Evolutionary conservation across 2,797 vertebrate genomes (phyloP).

Genomic region (Aldrovandia affinis): DNA sequence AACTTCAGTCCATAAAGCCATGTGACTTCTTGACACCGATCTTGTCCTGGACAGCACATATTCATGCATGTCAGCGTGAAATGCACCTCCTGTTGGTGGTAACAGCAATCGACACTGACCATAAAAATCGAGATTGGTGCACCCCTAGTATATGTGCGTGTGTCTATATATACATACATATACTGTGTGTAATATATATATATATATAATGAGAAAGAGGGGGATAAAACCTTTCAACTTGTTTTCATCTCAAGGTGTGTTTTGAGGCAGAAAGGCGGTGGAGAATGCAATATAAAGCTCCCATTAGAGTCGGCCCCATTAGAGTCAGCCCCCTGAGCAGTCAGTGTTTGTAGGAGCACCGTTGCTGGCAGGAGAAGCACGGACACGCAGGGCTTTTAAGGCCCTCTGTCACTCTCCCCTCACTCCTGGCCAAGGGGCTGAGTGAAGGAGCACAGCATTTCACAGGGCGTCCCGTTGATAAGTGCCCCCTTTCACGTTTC

Average conservation of each 20-base stretch:
- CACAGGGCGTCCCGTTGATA: neutral
- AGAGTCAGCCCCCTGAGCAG: neutral
- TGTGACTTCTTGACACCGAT: no score
- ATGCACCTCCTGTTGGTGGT: no score
- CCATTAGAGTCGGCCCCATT: neutral
- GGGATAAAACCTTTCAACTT: neutral
- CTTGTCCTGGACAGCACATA: no score
- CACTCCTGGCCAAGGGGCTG: neutral
- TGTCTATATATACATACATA: no score
- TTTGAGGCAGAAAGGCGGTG: neutral
- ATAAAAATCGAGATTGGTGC: no score
- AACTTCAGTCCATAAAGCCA: no score
- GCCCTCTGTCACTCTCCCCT: neutral
- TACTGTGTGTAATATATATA: neutral
- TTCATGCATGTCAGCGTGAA: no score
- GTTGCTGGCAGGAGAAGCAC: neutral
- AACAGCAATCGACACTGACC: no score
- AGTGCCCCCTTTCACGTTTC: neutral
- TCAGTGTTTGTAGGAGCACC: neutral
- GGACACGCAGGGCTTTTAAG: neutral
- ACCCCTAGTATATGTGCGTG: neutral
- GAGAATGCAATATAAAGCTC: neutral
- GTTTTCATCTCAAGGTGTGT: constrained; percentile 9
- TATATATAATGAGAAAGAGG: neutral
- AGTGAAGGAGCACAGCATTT: neutral